Evolutionary conservation across 1,140 invertebrate species (phyloP), one percentile per base, ranked within the genome.

Genomic region (Hyles euphorbiae): DNA sequence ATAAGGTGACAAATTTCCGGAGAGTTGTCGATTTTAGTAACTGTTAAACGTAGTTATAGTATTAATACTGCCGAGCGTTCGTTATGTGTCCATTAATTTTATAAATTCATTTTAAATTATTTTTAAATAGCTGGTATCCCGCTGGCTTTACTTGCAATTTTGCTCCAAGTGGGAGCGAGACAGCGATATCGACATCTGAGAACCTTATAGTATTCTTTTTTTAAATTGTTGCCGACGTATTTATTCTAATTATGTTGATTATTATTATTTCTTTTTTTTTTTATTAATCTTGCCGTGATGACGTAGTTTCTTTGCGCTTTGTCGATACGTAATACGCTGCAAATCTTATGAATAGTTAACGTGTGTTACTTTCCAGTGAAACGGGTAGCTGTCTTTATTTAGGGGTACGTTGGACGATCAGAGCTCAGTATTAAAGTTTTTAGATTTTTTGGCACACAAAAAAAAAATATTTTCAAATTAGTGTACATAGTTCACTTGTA

Each of bases 221-320:
- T 56, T 61, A 65, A 71, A 72, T 68, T 76, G 72, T 79, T 76
- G 53, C 68, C 60, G 61, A 58, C 64, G 66, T 74, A 71, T 63
- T 71, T 72, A 72, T 72, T 74, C 52, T 69, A 74, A 74, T 74
- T 79, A 11, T 72, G 70, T 76, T 79, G 70, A 68, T 76, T 67
- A 63, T 74, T 75, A 43, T 63, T 56, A 58, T 58, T 59, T 58
- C 58, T 60, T 65, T 49, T 67, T 59, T 54, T 56, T 64, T 66
- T 58, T 61, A 58, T 62, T 72, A 53, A 61, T 62, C 46, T 63
- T 70, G 60, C 63, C 47, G 51, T 11, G 47, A 58, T 58, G 9
- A 58, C 22, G 57, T 61, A 47, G 48, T 50, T 51, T 64, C 8
- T 47, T 34, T 43, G 36, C 5, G 52, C n/a, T 52, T 10, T 34